Base-by-base conservation (phyloP, 2,113 vertebrate genomes). In the Ictalurus furcatus region DNA sequence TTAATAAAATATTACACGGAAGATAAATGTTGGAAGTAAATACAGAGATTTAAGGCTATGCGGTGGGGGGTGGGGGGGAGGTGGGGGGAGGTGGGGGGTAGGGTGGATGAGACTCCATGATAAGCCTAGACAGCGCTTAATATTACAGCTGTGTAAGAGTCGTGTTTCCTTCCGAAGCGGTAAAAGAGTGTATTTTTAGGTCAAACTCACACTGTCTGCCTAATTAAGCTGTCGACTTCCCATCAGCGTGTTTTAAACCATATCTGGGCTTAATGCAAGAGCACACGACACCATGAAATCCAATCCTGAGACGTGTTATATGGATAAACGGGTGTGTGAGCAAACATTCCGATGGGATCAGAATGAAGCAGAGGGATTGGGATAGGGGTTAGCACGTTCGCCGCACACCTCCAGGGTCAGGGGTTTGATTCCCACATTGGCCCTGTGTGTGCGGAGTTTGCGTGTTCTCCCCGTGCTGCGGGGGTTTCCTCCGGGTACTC, bases 171-270 rank as follows among this genome's bases (percentile, higher is more conserved):
- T 90, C 88, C 85, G 91, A 93, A 92, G 91, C 90, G 40, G 90
- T 89, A 90, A 91, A 88, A 86, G 80, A 85, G 86, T 88, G 71
- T 94, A 95, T 94, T 94, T 95, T 94, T 95, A 95, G 94, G 94
- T 94, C 92, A 95, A 95, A 95, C 93, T 90, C 73, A 73, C 91
- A 30, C 83, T 89, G 88, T 85, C 90, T 92, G 92, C 92, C 91
- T 94, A 95, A 96, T 95, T 94, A 94, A 95, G 92, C 91, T 92
- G 94, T 94, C 91, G 85, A 88, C 92, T 92, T 91, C 88, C 92
- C 92, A 92, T 93, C 93, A 91, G 87, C 56, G 34, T 40, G 54
- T 87, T 90, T 89, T 89, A 92, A 89, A 88, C 81, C 88, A 76
- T 86, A 88, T 81, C 86, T 89, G 80, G 87, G 82, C 86, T 91